A percentile compares a stretch with the other conserved stretches of the same genome.
These are phyloP conservation scores for Epizoanthus rinbou DNA, from an alignment of 92 coral and sea anemone species.

Conservation along the genomic window DNA sequence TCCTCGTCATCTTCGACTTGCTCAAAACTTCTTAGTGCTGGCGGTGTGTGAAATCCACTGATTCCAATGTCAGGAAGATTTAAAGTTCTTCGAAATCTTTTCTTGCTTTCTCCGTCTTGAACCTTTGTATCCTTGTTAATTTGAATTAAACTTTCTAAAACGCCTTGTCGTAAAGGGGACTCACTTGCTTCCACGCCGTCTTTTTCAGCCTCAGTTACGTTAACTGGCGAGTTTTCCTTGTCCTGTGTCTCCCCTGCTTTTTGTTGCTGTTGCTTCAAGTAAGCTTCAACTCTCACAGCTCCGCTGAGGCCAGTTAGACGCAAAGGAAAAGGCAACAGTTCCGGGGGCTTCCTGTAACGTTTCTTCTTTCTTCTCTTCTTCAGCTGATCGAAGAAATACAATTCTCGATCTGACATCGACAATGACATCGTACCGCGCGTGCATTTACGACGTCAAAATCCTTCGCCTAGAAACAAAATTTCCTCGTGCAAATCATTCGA, in stretches of 20 bases:
- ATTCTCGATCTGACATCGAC: slow-evolving; percentile 39
- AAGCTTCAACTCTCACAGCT: slow-evolving; percentile 96
- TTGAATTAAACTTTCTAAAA: slow-evolving; percentile 46
- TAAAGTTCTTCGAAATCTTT: slow-evolving; percentile 43
- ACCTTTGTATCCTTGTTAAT: slow-evolving; percentile 55
- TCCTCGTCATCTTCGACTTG: slow-evolving; percentile 92
- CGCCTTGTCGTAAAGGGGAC: slow-evolving; percentile 12
- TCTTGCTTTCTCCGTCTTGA: slow-evolving; percentile 60
- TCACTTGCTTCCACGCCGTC: slow-evolving; percentile 26
- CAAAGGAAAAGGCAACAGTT: slow-evolving; percentile 89
- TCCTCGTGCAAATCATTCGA: neutral
- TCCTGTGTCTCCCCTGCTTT: slow-evolving; percentile 59
- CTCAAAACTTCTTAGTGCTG: slow-evolving; percentile 71
- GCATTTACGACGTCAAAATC: neutral
- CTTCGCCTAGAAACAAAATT: neutral
- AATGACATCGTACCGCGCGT: slow-evolving; percentile 72
- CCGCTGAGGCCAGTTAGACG: slow-evolving; percentile 97
- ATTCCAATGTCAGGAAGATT: slow-evolving; percentile 68
- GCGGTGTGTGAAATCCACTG: slow-evolving; percentile 54
- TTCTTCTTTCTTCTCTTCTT: slow-evolving; percentile 59
- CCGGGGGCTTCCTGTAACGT: slow-evolving; percentile 90
- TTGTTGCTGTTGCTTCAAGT: slow-evolving; percentile 88
- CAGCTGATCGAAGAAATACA: slow-evolving; percentile 85
- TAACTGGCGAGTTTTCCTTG: slow-evolving; percentile 14
- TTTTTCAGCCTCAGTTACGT: slow-evolving; percentile 13